These are phyloP conservation scores for Hetaerina titia DNA, from an alignment of 2,888 invertebrate species.

Conservation along the genomic window DNA sequence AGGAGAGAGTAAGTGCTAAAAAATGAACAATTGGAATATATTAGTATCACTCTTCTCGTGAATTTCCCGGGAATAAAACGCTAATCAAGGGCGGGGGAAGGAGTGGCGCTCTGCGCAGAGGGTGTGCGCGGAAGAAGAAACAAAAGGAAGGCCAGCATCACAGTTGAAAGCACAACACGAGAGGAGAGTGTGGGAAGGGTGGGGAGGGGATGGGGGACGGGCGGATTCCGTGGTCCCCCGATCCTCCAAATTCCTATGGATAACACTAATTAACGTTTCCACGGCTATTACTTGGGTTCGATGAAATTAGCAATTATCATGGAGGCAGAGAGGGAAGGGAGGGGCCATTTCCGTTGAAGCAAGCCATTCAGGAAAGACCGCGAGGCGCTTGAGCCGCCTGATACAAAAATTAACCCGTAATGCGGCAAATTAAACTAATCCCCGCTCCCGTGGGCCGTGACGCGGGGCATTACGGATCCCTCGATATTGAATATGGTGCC, in stretches of 20 bases:
- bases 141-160: too few relatives aligned
- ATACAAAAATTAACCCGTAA: conserved; percentile 51
- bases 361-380: neutral
- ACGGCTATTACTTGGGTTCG: conserved; percentile 38
- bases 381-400: neutral
- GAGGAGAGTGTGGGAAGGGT: too few relatives aligned
- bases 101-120: neutral
- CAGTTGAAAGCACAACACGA: too few relatives aligned
- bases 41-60: neutral
- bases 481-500: conserved; percentile 49
- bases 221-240: neutral
- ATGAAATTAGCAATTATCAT: conserved; percentile 63
- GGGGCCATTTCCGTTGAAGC: conserved; percentile 38
- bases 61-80: neutral
- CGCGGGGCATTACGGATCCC: neutral
- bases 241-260: conserved; percentile 46
- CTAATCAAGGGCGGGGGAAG: neutral
- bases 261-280: conserved; percentile 63
- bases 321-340: neutral
- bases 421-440: conserved; percentile 58
- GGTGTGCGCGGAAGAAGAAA: too few relatives aligned
- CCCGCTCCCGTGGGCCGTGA: neutral
- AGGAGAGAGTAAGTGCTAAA: neutral
- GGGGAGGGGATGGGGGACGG: neutral
- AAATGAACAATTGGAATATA: neutral